Percentiles rank a stretch among this genome's conserved stretches.
phyloP scores from a whole-genome alignment of 2,888 invertebrate species.

The Allygus modestus region DNA sequence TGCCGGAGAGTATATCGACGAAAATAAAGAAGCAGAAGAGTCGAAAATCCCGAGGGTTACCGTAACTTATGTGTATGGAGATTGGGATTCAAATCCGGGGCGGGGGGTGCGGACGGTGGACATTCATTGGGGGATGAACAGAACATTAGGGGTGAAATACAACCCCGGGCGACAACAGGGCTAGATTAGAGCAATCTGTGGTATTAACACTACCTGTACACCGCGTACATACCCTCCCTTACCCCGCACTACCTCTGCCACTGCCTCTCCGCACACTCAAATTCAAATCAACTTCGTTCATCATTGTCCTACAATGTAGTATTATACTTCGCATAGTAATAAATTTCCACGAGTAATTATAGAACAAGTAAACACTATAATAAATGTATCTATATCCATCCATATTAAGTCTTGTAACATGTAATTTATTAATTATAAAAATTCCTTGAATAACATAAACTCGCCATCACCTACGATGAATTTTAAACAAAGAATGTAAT shows the following conservation, averaged over 20 bases:
- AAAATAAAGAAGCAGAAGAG: slow-evolving; percentile 56
- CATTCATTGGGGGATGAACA: slow-evolving; percentile 63
- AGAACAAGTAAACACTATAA: too few species aligned
- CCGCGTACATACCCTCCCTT: slow-evolving; percentile 9
- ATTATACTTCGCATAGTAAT: too few species aligned
- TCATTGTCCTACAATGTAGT: too few species aligned
- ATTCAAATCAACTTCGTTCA: background rate
- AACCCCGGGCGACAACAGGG: slow-evolving; percentile 59
- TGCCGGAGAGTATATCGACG: slow-evolving; percentile 39
- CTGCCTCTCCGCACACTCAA: background rate
- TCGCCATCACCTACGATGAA: too few species aligned
- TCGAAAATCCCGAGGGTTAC: slow-evolving; percentile 61
- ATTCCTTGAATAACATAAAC: too few species aligned
- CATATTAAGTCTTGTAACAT: too few species aligned
- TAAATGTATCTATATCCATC: too few species aligned
- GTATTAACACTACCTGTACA: slow-evolving; percentile 62
- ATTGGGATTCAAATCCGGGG: slow-evolving; percentile 60
- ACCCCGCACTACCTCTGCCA: background rate
- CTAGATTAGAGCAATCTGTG: slow-evolving; percentile 60
- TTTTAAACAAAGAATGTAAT: too few species aligned
- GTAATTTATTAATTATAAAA: too few species aligned
- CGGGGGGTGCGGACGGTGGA: slow-evolving; percentile 35
- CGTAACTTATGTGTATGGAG: slow-evolving; percentile 62
- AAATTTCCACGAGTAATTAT: too few species aligned
- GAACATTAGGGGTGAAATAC: slow-evolving; percentile 61